phyloP scores from a whole-genome alignment of 2,113 vertebrate genomes.

The Fregata magnificens region DNA sequence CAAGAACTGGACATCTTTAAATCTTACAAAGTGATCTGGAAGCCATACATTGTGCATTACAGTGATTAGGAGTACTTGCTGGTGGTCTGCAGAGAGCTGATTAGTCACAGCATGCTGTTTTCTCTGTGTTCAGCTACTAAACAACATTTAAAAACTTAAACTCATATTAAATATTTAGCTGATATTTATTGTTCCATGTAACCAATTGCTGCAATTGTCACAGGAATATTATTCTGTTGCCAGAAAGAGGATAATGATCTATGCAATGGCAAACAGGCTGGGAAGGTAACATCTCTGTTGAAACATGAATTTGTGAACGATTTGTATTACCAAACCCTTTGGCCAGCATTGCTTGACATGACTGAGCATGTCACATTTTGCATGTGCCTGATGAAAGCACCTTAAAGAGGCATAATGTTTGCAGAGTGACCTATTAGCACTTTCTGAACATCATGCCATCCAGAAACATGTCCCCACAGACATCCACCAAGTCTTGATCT shows the following conservation, averaged over 20 bases:
- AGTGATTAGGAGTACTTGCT: not conserved
- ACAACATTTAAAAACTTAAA: not conserved
- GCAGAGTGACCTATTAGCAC: not conserved
- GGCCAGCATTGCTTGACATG: not conserved
- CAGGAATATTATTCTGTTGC: not conserved
- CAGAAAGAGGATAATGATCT: not conserved
- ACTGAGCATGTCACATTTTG: not conserved
- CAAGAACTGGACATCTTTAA: not conserved
- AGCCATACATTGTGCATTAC: not conserved
- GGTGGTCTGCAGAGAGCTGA: not conserved
- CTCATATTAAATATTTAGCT: not conserved
- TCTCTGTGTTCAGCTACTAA: not conserved
- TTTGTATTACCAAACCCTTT: not conserved
- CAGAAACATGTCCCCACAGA: not conserved
- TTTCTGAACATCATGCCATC: not conserved
- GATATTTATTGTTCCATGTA: conserved; percentile 1
- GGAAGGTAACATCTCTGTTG: not conserved
- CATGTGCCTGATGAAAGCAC: not conserved
- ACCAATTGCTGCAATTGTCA: not conserved
- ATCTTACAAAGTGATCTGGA: not conserved
- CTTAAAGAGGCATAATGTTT: not conserved
- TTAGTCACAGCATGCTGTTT: not conserved
- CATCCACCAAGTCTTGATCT: not conserved
- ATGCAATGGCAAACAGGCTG: not conserved
- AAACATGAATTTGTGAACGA: not conserved